Percentiles rank a stretch among this genome's conserved stretches.
Conservation (phyloP, 2,113 vertebrate genomes). For the Pelusios castaneus region DNA sequence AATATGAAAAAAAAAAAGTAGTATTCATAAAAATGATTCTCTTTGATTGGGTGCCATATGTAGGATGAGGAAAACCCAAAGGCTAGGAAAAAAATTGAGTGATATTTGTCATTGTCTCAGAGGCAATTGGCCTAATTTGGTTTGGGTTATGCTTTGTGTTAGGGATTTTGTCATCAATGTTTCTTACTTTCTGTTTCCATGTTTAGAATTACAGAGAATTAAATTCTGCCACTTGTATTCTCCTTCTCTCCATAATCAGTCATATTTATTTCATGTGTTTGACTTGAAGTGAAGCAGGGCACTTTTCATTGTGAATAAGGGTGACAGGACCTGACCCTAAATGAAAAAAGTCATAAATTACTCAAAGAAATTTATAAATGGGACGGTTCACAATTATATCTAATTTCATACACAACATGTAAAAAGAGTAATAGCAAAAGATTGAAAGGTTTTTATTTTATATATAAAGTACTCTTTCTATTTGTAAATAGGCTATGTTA, state of each 20-base stretch:
- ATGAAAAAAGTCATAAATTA: neutral
- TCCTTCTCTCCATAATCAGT: neutral
- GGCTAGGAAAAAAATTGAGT: neutral
- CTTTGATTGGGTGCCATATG: neutral
- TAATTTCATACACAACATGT: neutral
- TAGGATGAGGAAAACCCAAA: neutral
- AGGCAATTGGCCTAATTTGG: neutral
- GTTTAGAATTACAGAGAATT: neutral
- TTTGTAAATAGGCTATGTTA: neutral
- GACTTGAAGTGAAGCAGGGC: neutral
- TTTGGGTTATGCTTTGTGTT: neutral
- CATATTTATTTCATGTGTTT: neutral
- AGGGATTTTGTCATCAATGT: neutral
- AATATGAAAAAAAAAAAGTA: neutral
- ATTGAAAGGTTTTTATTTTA: neutral
- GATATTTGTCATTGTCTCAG: neutral
- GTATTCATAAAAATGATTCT: neutral
- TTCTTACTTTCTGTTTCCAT: neutral
- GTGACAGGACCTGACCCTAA: neutral
- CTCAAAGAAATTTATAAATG: neutral
- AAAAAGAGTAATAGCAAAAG: neutral
- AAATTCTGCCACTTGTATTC: neutral
- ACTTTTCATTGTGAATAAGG: neutral
- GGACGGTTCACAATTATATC: neutral
- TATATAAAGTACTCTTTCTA: accelerated